These are phyloP conservation scores for Cyprinus carpio DNA, from an alignment of 2,113 vertebrate species.

Conservation along the genomic window DNA sequence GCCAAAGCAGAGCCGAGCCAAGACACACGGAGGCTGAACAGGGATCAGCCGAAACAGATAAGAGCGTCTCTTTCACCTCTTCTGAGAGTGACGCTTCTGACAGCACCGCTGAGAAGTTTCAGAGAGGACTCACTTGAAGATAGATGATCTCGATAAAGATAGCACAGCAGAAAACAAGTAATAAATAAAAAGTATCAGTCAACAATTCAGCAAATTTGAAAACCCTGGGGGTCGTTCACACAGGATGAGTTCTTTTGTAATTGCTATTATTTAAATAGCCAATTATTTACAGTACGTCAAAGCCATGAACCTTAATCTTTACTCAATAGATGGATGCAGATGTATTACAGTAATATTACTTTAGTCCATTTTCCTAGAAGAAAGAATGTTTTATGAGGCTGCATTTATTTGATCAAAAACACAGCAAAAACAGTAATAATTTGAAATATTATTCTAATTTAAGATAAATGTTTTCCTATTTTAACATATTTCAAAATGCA, in stretches of 20 bases:
- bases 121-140: background rate
- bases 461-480: background rate
- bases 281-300: background rate
- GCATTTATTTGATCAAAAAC: too few relatives aligned
- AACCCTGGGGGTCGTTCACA: background rate
- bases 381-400: too few relatives aligned
- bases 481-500: background rate
- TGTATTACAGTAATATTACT: background rate
- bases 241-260: background rate
- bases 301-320: background rate
- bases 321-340: too few relatives aligned
- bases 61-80: conserved; percentile 12
- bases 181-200: conserved; percentile 9
- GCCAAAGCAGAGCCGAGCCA: conserved; percentile 30
- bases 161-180: background rate
- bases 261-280: background rate
- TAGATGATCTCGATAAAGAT: conserved; percentile 20
- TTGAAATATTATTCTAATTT: background rate
- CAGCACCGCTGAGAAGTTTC: background rate
- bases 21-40: conserved; percentile 37
- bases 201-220: background rate
- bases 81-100: conserved; percentile 9
- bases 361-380: background rate
- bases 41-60: conserved; percentile 45
- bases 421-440: too few relatives aligned